A percentile compares a stretch with the other conserved stretches of the same genome.
Evolutionary conservation across 2,113 vertebrate genomes (phyloP).

Genomic region (Butorides virescens): DNA sequence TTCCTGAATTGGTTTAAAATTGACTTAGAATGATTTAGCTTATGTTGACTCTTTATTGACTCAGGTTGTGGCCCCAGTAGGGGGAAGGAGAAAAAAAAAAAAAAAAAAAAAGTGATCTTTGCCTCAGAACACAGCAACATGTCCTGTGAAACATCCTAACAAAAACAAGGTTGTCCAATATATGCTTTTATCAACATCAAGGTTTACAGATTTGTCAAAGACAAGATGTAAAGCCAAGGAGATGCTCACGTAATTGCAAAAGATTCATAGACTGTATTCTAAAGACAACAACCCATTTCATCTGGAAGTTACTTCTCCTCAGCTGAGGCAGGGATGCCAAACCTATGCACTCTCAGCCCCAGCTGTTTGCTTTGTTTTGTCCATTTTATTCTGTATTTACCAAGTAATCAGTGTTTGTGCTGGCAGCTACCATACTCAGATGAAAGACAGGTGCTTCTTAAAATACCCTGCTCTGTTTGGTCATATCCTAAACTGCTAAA

Average conservation of each 20-base stretch:
- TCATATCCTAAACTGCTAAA: not conserved
- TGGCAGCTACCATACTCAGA: not conserved
- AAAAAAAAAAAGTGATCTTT: not conserved
- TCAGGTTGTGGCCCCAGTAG: not conserved
- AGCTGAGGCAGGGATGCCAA: not conserved
- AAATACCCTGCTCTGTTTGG: not conserved
- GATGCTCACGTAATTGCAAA: not conserved
- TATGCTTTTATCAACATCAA: not conserved
- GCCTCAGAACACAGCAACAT: not conserved
- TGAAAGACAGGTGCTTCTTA: not conserved
- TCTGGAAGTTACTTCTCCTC: not conserved
- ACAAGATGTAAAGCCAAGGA: not conserved
- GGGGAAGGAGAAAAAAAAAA: no score
- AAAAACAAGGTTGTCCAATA: not conserved
- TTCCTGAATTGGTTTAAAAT: slow-evolving; percentile 19
- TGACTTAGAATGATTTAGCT: slow-evolving; percentile 28
- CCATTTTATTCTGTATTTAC: not conserved
- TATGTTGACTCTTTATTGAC: not conserved
- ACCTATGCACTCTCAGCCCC: not conserved
- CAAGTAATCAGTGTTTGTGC: not conserved
- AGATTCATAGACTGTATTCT: not conserved
- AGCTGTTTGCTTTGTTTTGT: not conserved
- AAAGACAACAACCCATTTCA: not conserved
- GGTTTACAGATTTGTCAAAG: not conserved
- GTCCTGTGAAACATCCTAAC: not conserved